These are phyloP conservation scores for Lysandra coridon DNA, from an alignment of 2,888 invertebrate genomes.

Conservation along the genomic window DNA sequence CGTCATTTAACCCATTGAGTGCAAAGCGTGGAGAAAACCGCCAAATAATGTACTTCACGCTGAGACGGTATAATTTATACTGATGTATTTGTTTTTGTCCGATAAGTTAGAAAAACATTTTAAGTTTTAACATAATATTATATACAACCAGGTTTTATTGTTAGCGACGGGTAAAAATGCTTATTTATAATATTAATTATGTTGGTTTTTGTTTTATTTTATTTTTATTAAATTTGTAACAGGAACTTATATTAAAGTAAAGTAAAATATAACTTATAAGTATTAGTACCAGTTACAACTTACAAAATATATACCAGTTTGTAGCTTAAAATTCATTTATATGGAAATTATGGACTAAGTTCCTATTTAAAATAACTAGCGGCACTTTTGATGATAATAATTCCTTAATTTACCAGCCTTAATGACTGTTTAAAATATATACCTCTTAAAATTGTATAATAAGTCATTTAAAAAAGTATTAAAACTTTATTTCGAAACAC, in stretches of 20 bases:
- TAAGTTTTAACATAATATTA: too few relatives aligned
- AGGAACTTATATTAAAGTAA: background rate
- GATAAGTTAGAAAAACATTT: too few relatives aligned
- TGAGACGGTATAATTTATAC: too few relatives aligned
- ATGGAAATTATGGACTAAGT: background rate
- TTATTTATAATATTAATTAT: too few relatives aligned
- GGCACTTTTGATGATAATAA: background rate
- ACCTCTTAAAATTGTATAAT: background rate
- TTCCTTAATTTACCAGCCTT: background rate
- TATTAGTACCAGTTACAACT: too few relatives aligned
- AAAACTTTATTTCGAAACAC: slow-evolving; percentile 7
- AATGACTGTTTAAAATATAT: background rate
- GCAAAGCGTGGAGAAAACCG: background rate
- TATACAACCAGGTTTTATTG: too few relatives aligned
- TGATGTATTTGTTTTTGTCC: too few relatives aligned
- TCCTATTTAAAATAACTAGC: background rate
- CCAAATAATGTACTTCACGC: background rate
- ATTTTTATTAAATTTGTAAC: background rate
- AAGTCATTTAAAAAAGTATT: background rate
- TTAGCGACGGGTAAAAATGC: too few relatives aligned
- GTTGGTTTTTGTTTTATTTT: background rate
- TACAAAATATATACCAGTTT: too few relatives aligned
- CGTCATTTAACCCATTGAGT: background rate
- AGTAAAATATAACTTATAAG: too few relatives aligned
- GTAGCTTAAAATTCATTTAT: background rate